Base-by-base conservation (phyloP, 2,113 vertebrate species). In the Aegithalos caudatus region DNA sequence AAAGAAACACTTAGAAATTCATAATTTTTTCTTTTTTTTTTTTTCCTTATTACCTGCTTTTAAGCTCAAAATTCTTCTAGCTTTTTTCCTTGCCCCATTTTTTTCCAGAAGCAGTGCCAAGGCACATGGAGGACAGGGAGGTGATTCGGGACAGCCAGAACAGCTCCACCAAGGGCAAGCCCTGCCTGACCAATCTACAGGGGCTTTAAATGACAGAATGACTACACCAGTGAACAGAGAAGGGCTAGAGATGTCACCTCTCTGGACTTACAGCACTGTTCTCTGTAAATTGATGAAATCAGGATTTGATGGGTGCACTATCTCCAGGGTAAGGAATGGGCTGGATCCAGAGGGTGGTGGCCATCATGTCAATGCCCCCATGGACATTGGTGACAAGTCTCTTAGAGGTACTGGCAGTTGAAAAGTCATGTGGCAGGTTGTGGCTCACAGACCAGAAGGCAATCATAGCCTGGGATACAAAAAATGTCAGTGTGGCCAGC, bases 281-380 rank as follows among this genome's bases (percentile, higher is more conserved):
- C 14, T 66, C 35, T 29, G 20, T 11, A n/a, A 53, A 62, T 0
- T 18, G 25, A 24, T 33, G 4, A 56, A 47, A 40, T 2, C 44
- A 3, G 21, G 18, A 38, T 37, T 51, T 40, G 25, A 25, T 13
- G 15, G 18, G 4, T 22, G 18, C 11, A 40, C 11, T 15, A 2
- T 33, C 67, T 3, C 0, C 0, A 25, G 21, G 6, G 18, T 24
- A 9, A 67, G 37, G 44, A 64, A 47, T 4, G 13, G 10, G 7
- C 4, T 69, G 44, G 24, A 28, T 29, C 6, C n/a, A 47, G 48
- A 40, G 18, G 3, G 33, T 4, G 33, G 4, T 7, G 12, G 14
- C 9, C 42, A 54, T 19, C 1, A 1, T 29, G 54, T 37, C 54
- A 6, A 15, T 25, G 18, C 1, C 16, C 24, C 23, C 18, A 11